Conservation (phyloP, 2,113 vertebrate genomes). For the Notiomystis cincta region DNA sequence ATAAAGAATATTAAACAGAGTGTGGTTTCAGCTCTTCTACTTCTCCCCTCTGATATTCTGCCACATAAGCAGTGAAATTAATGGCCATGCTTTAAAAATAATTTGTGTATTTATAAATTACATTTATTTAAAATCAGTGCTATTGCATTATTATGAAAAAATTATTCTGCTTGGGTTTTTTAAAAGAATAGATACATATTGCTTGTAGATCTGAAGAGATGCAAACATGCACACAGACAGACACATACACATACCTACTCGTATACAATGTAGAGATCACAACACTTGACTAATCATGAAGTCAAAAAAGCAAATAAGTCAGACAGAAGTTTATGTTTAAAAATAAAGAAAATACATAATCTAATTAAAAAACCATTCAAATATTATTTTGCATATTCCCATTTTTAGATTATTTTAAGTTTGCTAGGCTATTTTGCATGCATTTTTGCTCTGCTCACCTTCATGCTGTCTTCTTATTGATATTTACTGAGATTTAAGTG, state of each 20-base stretch:
- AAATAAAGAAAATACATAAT: background rate
- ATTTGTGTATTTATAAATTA: background rate
- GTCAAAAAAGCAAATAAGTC: background rate
- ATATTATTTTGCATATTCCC: background rate
- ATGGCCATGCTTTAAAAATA: background rate
- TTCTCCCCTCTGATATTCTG: background rate
- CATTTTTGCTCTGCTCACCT: background rate
- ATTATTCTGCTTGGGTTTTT: background rate
- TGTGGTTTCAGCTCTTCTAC: background rate
- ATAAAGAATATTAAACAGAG: background rate
- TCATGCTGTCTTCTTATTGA: background rate
- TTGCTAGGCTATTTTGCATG: background rate
- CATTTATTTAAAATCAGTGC: background rate
- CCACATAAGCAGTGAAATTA: background rate
- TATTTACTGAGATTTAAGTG: background rate
- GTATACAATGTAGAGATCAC: background rate
- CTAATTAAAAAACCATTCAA: background rate
- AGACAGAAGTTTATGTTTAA: background rate
- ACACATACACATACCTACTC: background rate
- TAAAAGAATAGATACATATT: background rate
- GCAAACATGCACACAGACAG: rapidly evolving
- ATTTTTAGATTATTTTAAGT: background rate
- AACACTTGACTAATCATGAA: background rate
- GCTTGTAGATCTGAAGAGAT: background rate
- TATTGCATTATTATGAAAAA: background rate